Percentiles rank a stretch among this genome's conserved stretches.
Conservation (phyloP, 2,113 vertebrate genomes). For the Gallinago paraguaiae region DNA sequence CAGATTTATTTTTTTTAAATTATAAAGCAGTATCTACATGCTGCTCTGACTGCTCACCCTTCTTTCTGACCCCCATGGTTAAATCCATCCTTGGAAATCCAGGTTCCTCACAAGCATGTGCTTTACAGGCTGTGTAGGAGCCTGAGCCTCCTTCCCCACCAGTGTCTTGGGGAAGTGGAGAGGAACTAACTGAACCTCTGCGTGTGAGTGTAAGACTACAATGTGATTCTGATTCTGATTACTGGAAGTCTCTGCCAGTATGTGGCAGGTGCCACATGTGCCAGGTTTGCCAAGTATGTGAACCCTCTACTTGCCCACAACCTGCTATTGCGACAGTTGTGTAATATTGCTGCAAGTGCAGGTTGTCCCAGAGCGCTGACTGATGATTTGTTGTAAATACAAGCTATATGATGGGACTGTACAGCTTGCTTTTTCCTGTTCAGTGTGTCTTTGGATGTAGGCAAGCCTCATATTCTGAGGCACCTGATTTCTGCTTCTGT, state of each 20-base stretch:
- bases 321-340: background rate
- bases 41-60: background rate
- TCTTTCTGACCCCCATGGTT: background rate
- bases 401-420: background rate
- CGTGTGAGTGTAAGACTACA: background rate
- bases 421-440: background rate
- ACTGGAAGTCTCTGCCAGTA: background rate
- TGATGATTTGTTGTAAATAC: accelerated
- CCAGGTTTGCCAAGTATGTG: background rate
- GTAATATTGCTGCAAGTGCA: background rate
- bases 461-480: background rate
- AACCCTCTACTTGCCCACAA: background rate
- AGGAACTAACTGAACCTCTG: background rate
- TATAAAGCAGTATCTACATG: background rate
- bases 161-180: background rate
- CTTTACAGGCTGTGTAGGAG: background rate
- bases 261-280: too few relatives aligned
- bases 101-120: background rate
- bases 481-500: background rate
- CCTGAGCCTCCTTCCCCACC: background rate
- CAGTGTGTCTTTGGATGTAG: background rate
- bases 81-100: background rate
- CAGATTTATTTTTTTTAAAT: background rate
- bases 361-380: background rate
- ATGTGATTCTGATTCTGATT: background rate